phyloP scores from a whole-genome alignment of 2,888 invertebrate species.

The Sympetrum striolatum region DNA sequence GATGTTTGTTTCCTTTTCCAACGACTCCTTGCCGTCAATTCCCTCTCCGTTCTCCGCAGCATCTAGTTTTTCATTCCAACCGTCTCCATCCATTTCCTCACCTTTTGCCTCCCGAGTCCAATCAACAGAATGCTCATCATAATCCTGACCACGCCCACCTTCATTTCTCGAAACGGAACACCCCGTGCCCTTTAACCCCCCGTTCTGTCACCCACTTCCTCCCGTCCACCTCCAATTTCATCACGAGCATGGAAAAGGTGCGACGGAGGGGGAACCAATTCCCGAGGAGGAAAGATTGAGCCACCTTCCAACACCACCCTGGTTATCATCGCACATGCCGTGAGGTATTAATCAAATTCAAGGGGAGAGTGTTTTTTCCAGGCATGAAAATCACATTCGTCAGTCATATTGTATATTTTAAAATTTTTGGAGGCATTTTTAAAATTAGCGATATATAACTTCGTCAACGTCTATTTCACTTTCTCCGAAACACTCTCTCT shows the following conservation, averaged over 20 bases:
- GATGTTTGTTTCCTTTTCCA: neutral
- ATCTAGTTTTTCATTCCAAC: neutral
- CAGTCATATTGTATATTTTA: neutral
- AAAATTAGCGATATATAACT: neutral
- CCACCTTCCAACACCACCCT: neutral
- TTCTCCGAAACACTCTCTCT: too few relatives aligned
- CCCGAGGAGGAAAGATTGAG: neutral
- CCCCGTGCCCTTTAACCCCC: neutral
- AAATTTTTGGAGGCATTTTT: too few relatives aligned
- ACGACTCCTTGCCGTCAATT: neutral
- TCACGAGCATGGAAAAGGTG: neutral
- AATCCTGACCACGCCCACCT: neutral
- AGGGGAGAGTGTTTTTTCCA: neutral
- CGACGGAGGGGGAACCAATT: neutral
- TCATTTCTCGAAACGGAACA: neutral
- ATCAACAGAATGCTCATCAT: neutral
- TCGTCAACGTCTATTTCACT: neutral
- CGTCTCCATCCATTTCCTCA: neutral
- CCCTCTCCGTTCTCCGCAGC: neutral
- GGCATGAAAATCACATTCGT: neutral
- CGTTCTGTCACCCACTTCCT: neutral
- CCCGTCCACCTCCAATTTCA: neutral
- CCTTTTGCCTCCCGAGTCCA: neutral
- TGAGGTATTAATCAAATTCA: constrained; percentile 4
- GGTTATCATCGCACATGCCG: neutral